Evolutionary conservation across 2,888 invertebrate genomes (phyloP), one percentile per base, ranked within the genome.

Genomic region (Nomada lathburiana): DNA sequence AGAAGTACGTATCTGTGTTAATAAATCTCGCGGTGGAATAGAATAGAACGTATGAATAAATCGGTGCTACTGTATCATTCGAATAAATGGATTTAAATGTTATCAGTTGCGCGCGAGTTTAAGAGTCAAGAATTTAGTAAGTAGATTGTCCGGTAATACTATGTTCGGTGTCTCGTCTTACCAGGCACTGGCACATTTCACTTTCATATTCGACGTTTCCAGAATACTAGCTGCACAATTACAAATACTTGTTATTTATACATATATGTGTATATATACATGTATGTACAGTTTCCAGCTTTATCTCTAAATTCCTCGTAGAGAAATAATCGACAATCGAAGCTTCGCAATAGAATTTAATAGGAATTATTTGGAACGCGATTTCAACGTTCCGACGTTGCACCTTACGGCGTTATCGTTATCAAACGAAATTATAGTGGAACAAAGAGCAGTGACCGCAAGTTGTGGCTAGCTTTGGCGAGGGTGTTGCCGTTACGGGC

Each of bases 401-500:
- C 16, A 29, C 20, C 53, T 36, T 44, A 57, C 62, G 42, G 10
- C 53, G 44, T 75, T 68, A 80, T 82, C 65, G 77, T 62, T 70
- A 63, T 83, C 72, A 68, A 68, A 63, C 55, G 55, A 67, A 64
- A 78, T 63, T 53, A 26, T 78, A 78, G 72, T 82, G 60, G 83
- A 65, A 59, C 71, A 73, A 79, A 87, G 87, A 84, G 76, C 87
- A 87, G 80, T 87, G 87, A 87, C 87, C 86, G 87, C 75, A 23
- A 69, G 77, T 84, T 68, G 77, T 52, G 78, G 72, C 84, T 82
- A 76, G 81, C 86, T 86, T 85, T 82, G 87, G 87, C 80, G 86
- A 82, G 72, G 86, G 85, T 85, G 86, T 86, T 78, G 86, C 82
- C 85, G 85, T 89, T 89, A 88, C 88, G 86, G 81, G 85, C 84